Evolutionary conservation across 1,140 invertebrate genomes (phyloP), one percentile per base, ranked within the genome.

Genomic region (Trichonephila clavata): DNA sequence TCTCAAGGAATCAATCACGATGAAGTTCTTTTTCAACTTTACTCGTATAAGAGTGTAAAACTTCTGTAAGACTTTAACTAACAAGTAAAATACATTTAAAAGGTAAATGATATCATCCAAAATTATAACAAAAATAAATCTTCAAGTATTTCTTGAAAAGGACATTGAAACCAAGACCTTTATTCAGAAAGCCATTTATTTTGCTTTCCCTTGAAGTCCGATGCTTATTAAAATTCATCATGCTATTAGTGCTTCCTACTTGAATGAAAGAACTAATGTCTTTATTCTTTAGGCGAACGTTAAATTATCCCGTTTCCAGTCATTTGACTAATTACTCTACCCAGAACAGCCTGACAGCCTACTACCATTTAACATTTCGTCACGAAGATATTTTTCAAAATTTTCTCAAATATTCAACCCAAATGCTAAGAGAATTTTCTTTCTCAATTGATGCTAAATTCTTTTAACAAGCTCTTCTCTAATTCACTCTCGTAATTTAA

Each of bases 381-480:
- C 71, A 77, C 32, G 71, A 18, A 18, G 71, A 39, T 77, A 77
- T 77, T 77, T 77, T 77, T 77, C 71, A 77, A 77, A 77, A 77
- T 77, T 77, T 77, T 39, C 71, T 27, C 16, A 77, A 77, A 77
- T 77, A 77, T 77, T 77, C 71, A 77, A 77, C 71, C 27, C 2
- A 77, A 77, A 39, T 77, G 32, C 71, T 77, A 77, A 77, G 71
- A 77, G 27, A 77, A 77, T 77, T 63, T 77, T 77, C 71, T 77
- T 77, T 77, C 71, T 77, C 32, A 77, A 77, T 77, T 77, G 27
- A 77, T 77, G 71, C 71, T 77, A 32, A 77, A 77, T 77, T 77
- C 71, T 77, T 77, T 77, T 77, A 77, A 77, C 71, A 77, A 77
- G 71, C 71, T 77, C 24, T 77, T 77, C 71, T 77, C 71, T 77